Percentiles rank a stretch among this genome's conserved stretches.
These are phyloP conservation scores for Mesorhabditis belari DNA, from an alignment of 2,888 invertebrate species.

Conservation along the genomic window DNA sequence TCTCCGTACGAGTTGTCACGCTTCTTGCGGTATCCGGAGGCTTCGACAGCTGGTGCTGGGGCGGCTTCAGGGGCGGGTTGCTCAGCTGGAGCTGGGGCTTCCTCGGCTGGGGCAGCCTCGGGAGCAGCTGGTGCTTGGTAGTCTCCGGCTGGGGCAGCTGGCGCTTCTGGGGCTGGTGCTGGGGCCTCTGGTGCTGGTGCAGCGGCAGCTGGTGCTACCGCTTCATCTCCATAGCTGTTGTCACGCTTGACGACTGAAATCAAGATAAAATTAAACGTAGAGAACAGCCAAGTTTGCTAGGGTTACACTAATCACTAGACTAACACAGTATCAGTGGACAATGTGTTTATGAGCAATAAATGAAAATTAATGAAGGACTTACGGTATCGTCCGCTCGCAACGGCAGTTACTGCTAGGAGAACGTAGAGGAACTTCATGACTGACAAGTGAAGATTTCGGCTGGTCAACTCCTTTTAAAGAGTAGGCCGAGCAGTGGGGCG, in stretches of 20 bases:
- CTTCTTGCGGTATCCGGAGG: slow-evolving; percentile 21
- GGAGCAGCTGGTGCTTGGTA: not conserved
- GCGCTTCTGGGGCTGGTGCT: not conserved
- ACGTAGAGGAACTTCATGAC: not conserved
- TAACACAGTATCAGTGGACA: too few species aligned
- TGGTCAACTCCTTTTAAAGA: not conserved
- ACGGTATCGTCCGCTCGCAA: not conserved
- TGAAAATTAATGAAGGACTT: not conserved
- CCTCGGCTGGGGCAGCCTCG: not conserved
- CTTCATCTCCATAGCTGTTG: slow-evolving; percentile 27
- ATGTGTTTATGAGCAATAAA: not conserved
- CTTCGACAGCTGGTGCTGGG: slow-evolving; percentile 9
- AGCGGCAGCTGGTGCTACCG: slow-evolving; percentile 16
- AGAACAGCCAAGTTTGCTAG: not conserved
- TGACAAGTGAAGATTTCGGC: not conserved
- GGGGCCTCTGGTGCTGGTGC: not conserved
- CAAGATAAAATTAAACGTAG: not conserved
- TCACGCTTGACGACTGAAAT: slow-evolving; percentile 5
- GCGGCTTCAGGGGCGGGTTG: not conserved
- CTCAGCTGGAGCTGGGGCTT: not conserved
- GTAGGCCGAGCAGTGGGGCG: not conserved
- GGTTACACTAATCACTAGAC: too few species aligned
- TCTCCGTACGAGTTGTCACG: slow-evolving; percentile 26
- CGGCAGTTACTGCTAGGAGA: not conserved
- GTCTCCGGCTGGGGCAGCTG: not conserved